A percentile compares a stretch with the other conserved stretches of the same genome.
Conservation (phyloP, 2,113 vertebrate species). For the Smithornis capensis region DNA sequence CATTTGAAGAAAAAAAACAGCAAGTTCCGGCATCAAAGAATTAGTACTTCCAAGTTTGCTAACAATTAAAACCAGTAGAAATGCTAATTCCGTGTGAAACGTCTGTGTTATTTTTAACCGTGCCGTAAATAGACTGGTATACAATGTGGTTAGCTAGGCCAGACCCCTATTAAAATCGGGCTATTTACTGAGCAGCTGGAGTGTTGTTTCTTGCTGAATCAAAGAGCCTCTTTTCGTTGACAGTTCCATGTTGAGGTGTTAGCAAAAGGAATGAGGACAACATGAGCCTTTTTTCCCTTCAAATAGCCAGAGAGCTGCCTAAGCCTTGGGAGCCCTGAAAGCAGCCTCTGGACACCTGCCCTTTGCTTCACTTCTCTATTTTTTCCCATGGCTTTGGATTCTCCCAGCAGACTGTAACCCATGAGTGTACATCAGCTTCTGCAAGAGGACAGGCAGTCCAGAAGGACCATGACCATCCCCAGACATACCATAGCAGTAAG, state of each 20-base stretch:
- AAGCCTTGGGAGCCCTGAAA: background rate
- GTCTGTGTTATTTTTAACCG: background rate
- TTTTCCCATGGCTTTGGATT: background rate
- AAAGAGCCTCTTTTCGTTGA: background rate
- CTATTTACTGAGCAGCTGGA: background rate
- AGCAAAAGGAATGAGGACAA: background rate
- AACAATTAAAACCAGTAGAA: background rate
- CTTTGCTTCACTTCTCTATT: background rate
- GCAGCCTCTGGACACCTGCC: background rate
- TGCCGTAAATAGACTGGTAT: background rate
- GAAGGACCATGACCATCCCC: background rate
- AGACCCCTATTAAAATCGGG: background rate
- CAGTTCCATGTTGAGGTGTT: background rate
- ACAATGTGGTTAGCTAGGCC: background rate
- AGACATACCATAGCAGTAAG: background rate
- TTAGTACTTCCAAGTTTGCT: background rate
- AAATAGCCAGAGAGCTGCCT: background rate
- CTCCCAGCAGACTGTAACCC: background rate
- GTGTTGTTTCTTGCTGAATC: background rate
- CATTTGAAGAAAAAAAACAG: background rate
- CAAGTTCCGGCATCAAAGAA: background rate
- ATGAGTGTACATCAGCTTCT: background rate
- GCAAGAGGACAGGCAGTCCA: background rate
- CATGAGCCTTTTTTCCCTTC: background rate
- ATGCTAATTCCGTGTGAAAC: background rate